Percentiles rank a stretch among this genome's conserved stretches.
These are phyloP conservation scores for Stenolophus ochropezus DNA, from an alignment of 2,888 invertebrate species.

Conservation along the genomic window DNA sequence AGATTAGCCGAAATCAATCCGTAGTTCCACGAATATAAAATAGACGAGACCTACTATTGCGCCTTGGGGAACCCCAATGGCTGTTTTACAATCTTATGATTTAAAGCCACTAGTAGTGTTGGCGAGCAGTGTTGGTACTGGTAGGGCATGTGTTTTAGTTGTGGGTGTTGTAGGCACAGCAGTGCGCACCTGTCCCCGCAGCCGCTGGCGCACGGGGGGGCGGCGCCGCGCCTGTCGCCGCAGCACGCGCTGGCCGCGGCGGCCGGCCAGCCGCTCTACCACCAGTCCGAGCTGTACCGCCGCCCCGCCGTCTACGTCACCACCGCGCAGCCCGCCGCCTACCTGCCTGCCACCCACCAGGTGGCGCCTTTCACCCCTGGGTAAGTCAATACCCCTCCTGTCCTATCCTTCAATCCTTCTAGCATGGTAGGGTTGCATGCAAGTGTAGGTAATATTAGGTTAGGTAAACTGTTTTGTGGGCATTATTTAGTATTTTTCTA, in stretches of 20 bases:
- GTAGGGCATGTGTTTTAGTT: slow-evolving; percentile 42
- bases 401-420: not conserved
- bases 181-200: slow-evolving; percentile 75
- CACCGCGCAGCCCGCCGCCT: slow-evolving; percentile 76
- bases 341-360: slow-evolving; percentile 75
- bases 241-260: slow-evolving; percentile 74
- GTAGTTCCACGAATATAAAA: no score
- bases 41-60: no score
- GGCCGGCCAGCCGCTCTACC: slow-evolving; percentile 78
- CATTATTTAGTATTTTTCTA: no score
- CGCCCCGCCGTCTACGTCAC: slow-evolving; percentile 83
- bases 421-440: no score
- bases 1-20: no score
- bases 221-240: slow-evolving; percentile 74
- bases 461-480: no score
- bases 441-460: no score
- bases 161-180: slow-evolving; percentile 69
- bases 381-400: slow-evolving; percentile 67
- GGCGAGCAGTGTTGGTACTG: not conserved
- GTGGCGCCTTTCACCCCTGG: slow-evolving; percentile 73
- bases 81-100: no score
- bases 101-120: no score
- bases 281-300: slow-evolving; percentile 80
- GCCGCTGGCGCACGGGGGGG: slow-evolving; percentile 70
- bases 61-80: no score